Evolutionary conservation across 1,140 invertebrate genomes (phyloP).

Genomic region (Drosophila watanabei): DNA sequence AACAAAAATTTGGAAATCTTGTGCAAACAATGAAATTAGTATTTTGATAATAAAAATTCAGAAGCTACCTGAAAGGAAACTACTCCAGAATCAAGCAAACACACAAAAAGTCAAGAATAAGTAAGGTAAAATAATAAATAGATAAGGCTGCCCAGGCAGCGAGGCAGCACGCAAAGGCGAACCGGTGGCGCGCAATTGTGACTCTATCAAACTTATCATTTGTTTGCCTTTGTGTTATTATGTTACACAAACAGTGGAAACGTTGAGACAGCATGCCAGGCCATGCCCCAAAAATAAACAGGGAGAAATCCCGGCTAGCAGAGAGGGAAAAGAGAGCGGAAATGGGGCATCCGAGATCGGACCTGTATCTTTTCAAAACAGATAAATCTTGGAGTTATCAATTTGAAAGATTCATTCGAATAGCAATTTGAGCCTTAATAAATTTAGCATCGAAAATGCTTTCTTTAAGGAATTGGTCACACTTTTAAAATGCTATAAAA

Average conservation of each 20-base stretch:
- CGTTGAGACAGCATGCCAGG: conserved; percentile 7
- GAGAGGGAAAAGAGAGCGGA: not conserved
- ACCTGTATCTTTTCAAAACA: not conserved
- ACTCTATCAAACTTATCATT: conserved; percentile 80
- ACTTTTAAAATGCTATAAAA: not conserved
- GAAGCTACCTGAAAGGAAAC: conserved; percentile 75
- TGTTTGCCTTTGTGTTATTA: conserved; percentile 83
- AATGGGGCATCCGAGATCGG: conserved; percentile 35
- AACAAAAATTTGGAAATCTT: conserved; percentile 69
- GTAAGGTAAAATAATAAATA: conserved; percentile 68
- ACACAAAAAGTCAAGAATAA: conserved; percentile 22
- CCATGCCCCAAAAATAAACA: conserved; percentile 23
- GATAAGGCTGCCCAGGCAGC: conserved; percentile 54
- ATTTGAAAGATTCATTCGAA: not conserved
- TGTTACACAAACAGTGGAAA: conserved; percentile 78
- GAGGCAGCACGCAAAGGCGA: not conserved
- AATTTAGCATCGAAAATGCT: not conserved
- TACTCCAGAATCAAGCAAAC: conserved; percentile 37
- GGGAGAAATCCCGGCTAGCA: not conserved
- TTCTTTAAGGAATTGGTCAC: not conserved
- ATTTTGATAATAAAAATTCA: conserved; percentile 85
- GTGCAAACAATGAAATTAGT: conserved; percentile 82
- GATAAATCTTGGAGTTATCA: conserved; percentile 2
- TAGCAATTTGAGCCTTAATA: not conserved
- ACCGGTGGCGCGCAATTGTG: conserved; percentile 67